These are phyloP conservation scores for Colius striatus DNA, from an alignment of 2,113 vertebrate species.

Conservation along the genomic window DNA sequence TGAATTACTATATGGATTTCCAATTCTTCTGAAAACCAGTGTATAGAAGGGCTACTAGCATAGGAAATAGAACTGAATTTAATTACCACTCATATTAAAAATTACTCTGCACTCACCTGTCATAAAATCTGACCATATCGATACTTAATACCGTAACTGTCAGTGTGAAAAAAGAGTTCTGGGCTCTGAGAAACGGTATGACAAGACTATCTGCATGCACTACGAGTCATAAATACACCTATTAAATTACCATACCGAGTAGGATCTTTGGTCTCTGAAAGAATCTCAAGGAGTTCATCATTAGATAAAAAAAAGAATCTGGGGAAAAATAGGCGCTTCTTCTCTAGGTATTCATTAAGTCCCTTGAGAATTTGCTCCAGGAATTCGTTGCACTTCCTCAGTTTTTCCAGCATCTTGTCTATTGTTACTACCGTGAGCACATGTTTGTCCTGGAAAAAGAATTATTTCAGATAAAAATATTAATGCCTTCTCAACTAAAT, in stretches of 20 bases:
- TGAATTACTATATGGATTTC: neutral
- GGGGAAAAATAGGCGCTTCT: conserved; percentile 90
- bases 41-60: neutral
- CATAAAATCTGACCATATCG: neutral
- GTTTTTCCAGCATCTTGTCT: conserved; percentile 85
- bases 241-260: conserved; percentile 78
- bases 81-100: neutral
- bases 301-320: conserved; percentile 95
- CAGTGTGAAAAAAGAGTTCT: neutral
- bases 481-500: neutral
- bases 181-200: neutral
- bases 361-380: conserved; percentile 90
- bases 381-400: conserved; percentile 84
- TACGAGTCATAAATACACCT: neutral
- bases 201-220: neutral
- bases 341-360: conserved; percentile 92
- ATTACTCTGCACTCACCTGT: neutral
- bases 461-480: neutral
- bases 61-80: neutral
- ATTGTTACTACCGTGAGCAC: conserved; percentile 83
- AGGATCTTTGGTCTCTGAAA: conserved; percentile 93
- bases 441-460: conserved; percentile 82
- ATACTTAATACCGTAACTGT: neutral
- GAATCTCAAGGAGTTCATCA: conserved; percentile 92
- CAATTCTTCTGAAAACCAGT: neutral